These are phyloP conservation scores for Tadarida brasiliensis DNA, from an alignment of 2,797 vertebrate genomes.

Conservation along the genomic window DNA sequence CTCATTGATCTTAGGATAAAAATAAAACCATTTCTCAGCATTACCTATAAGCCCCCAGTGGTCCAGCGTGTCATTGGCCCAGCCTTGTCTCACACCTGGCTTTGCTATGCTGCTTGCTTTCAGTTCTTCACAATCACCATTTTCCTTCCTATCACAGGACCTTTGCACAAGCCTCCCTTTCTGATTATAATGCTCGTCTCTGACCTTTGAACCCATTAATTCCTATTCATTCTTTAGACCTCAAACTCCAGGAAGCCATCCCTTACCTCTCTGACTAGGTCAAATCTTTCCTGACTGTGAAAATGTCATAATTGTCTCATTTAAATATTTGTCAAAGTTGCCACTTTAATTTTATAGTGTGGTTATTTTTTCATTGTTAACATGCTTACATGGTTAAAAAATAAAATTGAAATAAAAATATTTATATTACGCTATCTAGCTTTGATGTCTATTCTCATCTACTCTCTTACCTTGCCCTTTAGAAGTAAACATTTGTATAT, in stretches of 20 bases:
- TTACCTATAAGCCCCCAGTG: not conserved
- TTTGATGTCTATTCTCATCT: not conserved
- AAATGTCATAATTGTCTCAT: not conserved
- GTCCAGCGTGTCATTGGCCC: not conserved
- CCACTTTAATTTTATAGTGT: not conserved
- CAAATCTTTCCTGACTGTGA: not conserved
- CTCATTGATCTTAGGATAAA: not conserved
- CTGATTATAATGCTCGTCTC: not conserved
- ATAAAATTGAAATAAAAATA: not conserved
- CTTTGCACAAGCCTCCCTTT: not conserved
- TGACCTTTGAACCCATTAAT: not conserved
- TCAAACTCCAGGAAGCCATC: not conserved
- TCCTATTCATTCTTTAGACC: not conserved
- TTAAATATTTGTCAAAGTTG: not conserved
- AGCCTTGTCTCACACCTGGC: not conserved
- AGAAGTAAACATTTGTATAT: not conserved
- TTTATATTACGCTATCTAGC: not conserved
- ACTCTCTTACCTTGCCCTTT: not conserved
- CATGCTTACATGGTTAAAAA: not conserved
- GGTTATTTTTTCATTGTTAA: not conserved
- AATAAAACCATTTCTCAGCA: not conserved
- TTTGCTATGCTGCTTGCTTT: not conserved
- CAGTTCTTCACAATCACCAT: not conserved
- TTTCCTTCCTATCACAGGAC: not conserved
- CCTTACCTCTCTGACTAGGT: not conserved